Conservation (phyloP, 1,140 invertebrate species). For the Sitobion miscanthi region DNA sequence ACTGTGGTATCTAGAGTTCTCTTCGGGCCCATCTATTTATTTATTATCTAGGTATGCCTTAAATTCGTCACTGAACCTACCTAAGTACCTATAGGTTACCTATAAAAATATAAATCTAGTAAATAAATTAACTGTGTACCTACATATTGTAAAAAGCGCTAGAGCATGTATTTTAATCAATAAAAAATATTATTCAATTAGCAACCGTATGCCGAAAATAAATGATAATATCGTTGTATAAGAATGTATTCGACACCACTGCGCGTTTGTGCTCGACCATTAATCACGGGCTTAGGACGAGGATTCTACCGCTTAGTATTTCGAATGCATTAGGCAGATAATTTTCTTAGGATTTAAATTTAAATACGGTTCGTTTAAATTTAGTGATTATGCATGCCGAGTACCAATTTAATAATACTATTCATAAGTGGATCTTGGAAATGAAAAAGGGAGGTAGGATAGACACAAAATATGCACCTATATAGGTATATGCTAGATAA, state of each 20-base stretch:
- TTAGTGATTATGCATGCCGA: background rate
- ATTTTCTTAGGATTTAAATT: background rate
- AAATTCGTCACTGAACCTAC: background rate
- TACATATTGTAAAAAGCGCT: background rate
- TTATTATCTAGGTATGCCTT: too few relatives aligned
- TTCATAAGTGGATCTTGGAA: background rate
- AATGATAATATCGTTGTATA: background rate
- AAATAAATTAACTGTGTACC: background rate
- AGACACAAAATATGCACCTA: background rate
- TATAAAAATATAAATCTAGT: background rate
- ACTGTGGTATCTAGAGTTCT: too few relatives aligned
- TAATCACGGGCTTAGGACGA: background rate
- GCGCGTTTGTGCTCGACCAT: background rate
- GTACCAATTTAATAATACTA: background rate
- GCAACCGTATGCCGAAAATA: background rate
- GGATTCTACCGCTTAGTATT: background rate
- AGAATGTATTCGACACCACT: background rate
- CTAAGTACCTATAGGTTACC: too few relatives aligned
- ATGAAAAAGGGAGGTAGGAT: background rate
- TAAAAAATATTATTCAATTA: background rate
- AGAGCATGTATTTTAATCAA: background rate
- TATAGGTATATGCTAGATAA: background rate
- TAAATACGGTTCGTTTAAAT: background rate
- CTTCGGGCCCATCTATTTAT: too few relatives aligned
- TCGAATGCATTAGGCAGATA: background rate